Base-by-base conservation (phyloP, 2,888 invertebrate species). In the Parnassius mnemosyne region DNA sequence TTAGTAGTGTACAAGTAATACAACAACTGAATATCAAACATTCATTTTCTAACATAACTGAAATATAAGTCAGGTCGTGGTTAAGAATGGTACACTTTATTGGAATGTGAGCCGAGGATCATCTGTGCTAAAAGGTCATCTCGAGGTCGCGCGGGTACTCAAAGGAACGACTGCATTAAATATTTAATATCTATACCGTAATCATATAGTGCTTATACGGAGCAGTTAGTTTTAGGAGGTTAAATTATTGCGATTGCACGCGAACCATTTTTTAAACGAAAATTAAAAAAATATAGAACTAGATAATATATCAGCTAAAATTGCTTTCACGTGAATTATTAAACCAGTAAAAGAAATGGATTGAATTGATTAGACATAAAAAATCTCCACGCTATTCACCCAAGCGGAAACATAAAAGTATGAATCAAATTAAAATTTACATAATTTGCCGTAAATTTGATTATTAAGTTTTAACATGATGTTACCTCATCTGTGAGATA, bases 51-150 rank as follows among this genome's bases (percentile, higher is more conserved):
- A 59, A 43, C 53, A 25, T 62, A 25, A 54, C 34, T 53, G 62
- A 54, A 58, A 58, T 62, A 13, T 50, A 16, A 53, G 53, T 34
- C 53, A 53, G 34, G 43, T 62, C 62, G 62, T 54, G 62, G 77
- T 81, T 85, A 81, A 80, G 80, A 77, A 79, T 78, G 73, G 76
- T 78, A 81, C 75, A 74, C 68, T 69, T 77, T 73, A 80, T 10
- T 72, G 88, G 88, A 89, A 90, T 89, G 87, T 83, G 82, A 79
- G 51, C 46, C 83, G 83, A 79, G 81, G 85, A 88, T 87, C 87
- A 84, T 86, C 82, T 63, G 65, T 71, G 69, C 67, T 44, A 71
- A 87, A 88, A 88, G 87, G 87, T 86, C 82, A 80, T 55, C 25
- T 65, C 84, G 87, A 88, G 87, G 88, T 84, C 82, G 73, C 65